phyloP scores from a whole-genome alignment of 64 coral and sea anemone species.

The Dendrophyllia cribrosa region DNA sequence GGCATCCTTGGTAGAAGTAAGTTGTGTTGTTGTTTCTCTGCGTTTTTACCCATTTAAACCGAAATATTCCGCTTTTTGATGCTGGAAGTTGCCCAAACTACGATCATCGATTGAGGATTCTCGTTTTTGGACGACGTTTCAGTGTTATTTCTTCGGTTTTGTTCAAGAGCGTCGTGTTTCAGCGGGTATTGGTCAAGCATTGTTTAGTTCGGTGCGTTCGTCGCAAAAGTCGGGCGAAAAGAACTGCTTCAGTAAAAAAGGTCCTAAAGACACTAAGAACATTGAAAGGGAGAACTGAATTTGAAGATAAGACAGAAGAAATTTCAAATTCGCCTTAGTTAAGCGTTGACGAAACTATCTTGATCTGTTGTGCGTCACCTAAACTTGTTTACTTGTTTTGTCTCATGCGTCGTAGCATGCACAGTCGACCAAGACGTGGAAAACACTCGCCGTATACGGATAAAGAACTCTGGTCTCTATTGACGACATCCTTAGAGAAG shows the following conservation, averaged over 20 bases:
- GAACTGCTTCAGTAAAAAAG: neutral
- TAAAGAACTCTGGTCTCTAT: constrained; percentile 93
- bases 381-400: constrained; percentile 44
- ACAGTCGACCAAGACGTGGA: constrained; percentile 31
- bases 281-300: neutral
- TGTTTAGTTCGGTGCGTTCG: neutral
- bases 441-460: constrained; percentile 59
- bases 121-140: neutral
- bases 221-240: neutral
- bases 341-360: neutral
- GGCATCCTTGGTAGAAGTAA: neutral
- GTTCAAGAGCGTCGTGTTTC: neutral
- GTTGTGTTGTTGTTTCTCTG: too few relatives aligned
- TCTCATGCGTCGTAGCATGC: constrained; percentile 55
- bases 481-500: constrained; percentile 86
- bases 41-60: neutral
- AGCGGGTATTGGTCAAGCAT: neutral
- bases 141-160: neutral
- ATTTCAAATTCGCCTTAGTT: neutral
- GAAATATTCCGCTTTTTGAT: neutral
- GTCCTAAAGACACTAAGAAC: neutral
- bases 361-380: neutral
- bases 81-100: constrained; percentile 5
- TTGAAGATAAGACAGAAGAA: neutral
- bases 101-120: neutral